A percentile compares a stretch with the other conserved stretches of the same genome.
These are phyloP conservation scores for Aurelia aurita DNA, from an alignment of 30 jellyfish, hydroid and myxozoan species.

Conservation along the genomic window DNA sequence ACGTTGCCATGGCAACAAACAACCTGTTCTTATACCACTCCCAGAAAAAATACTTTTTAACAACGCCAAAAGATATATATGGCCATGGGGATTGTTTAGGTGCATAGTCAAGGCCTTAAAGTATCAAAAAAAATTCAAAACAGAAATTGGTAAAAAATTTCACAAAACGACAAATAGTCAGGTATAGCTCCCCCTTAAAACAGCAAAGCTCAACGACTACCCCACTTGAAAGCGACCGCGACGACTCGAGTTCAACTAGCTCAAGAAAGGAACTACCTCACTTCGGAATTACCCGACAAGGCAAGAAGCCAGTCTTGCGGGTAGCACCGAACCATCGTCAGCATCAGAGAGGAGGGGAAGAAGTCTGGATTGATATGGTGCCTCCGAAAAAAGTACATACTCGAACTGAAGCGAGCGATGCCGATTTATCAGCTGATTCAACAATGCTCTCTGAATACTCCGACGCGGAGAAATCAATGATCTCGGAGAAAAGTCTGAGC, in stretches of 20 bases:
- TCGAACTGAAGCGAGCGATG: slow-evolving; percentile 61
- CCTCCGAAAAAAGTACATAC: slow-evolving; percentile 86
- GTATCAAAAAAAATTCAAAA: too few species aligned
- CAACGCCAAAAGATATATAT: too few species aligned
- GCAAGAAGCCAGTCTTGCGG: slow-evolving; percentile 88
- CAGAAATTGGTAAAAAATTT: too few species aligned
- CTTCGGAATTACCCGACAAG: slow-evolving; percentile 80
- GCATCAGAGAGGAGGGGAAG: slow-evolving; percentile 77
- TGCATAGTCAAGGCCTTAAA: too few species aligned
- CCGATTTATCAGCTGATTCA: slow-evolving; percentile 70
- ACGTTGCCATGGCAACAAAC: too few species aligned
- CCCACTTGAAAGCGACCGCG: slow-evolving; percentile 90
- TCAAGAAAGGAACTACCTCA: slow-evolving; percentile 88
- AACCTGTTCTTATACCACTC: too few species aligned
- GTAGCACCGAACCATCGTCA: slow-evolving; percentile 93
- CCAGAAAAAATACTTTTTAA: too few species aligned
- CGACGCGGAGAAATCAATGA: slow-evolving; percentile 73
- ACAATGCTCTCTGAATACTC: slow-evolving; percentile 78
- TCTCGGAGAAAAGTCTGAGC: slow-evolving; percentile 45
- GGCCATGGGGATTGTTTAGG: too few species aligned
- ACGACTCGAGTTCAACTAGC: slow-evolving; percentile 87
- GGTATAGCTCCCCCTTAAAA: too few species aligned
- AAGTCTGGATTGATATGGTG: slow-evolving; percentile 97
- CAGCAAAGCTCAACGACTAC: too few species aligned
- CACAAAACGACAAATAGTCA: too few species aligned